Base-by-base conservation (phyloP, 2,797 vertebrate genomes). In the Pteronotus mesoamericanus region DNA sequence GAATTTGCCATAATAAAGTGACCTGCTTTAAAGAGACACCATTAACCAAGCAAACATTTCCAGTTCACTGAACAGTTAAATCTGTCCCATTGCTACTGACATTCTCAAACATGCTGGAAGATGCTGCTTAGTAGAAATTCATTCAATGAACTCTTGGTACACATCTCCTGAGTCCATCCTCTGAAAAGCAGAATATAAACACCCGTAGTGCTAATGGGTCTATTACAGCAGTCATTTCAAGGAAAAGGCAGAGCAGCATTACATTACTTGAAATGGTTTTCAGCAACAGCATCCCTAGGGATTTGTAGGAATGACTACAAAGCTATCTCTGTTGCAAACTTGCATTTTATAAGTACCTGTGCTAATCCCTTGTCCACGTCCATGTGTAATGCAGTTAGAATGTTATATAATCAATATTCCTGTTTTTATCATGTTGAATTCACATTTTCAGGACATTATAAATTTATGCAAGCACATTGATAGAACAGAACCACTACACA, bases 11-110 rank as follows among this genome's bases (percentile, higher is more conserved):
- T 51, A 55, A 91, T 75, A 97, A 96, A 96, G 46, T 96, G 89
- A 85, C 48, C 74, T 15, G n/a, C 94, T 97, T 94, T 86, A 96
- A 96, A 94, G 15, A 92, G 66, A 82, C 64, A 68, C 77, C 92
- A 96, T 93, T 97, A 97, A 96, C 92, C 86, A 97, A 86, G 91
- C 2, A 0, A 96, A 68, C 32, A 82, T 95, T 97, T 97, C 69
- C 74, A 94, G 91, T 97, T 96, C 77, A 34, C 89, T 96, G 95
- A 91, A 92, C 77, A 97, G 72, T 95, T 92, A 94, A 95, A 95
- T 95, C 83, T 69, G 74, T 96, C 91, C 86, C 48, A 84, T 96
- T 93, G 53, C 82, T 94, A 78, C 16, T 97, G 96, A 97, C 55
- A 78, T 93, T 97, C 96, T 96, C 71, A 94, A 82, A 97, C 80